Evolutionary conservation across 2,797 vertebrate species (phyloP), one percentile per base, ranked within the genome.

Genomic region (Hafferia zeledoni): DNA sequence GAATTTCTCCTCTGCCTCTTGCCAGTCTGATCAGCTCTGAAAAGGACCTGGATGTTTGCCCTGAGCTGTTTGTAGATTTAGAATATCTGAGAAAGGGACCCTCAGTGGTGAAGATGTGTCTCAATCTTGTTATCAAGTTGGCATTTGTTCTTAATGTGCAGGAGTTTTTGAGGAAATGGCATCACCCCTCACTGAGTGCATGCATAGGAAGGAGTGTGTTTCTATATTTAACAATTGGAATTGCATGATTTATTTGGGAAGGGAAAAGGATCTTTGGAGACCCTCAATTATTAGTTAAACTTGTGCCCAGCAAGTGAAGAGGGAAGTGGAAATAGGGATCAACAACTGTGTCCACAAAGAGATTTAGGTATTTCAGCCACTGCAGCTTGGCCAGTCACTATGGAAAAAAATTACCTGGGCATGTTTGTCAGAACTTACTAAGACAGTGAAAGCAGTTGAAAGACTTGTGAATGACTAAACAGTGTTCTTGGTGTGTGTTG

Each of bases 321-420:
- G 24, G 15, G n/a, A 65, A 77, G 17, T 35, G 15, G 23, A 63
- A 52, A 37, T 63, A 55, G 25, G 10, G 33, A 4, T 28, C 46
- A 19, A 37, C 33, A 33, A 1, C 14, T 69, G 20, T 49, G 6
- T 23, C 68, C 69, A 16, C 6, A 33, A 25, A 24, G 19, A 53
- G 28, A 9, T 13, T 25, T 11, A 17, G 19, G 3, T 16, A 76
- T 59, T 83, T 25, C 1, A 1, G 37, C 8, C 3, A 4, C 16
- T 55, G n/a, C 1, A 4, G 11, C 28, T 75, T 56, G 35, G 27
- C 28, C 25, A 43, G 27, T 55, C 0, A 0, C 28, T 47, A 3
- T 3, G 15, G 27, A 7, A 55, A 33, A 33, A 19, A 50, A 30
- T 27, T 6, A 23, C 3, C 37, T 46, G 23, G 35, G 20, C 11